Evolutionary conservation across 2,797 vertebrate species (phyloP).

Genomic region (Streptopelia turtur): DNA sequence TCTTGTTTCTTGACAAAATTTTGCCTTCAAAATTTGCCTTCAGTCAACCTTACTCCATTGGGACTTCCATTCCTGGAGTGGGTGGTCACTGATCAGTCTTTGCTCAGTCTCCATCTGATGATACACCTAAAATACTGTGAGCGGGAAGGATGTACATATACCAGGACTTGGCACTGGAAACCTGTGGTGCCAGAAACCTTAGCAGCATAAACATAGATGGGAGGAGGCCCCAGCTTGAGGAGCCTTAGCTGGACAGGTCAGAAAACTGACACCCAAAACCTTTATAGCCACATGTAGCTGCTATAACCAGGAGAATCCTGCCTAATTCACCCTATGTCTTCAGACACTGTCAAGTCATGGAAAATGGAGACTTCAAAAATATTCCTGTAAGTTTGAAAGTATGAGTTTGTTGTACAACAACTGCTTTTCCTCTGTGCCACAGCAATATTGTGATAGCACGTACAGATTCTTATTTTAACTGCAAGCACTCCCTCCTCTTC

Average conservation of each 20-base stretch:
- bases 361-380: background rate
- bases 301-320: background rate
- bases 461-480: background rate
- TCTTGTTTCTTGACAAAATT: too few relatives aligned
- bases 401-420: background rate
- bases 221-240: background rate
- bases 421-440: background rate
- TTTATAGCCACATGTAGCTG: background rate
- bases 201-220: too few relatives aligned
- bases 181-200: too few relatives aligned
- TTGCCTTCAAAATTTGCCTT: too few relatives aligned
- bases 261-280: background rate
- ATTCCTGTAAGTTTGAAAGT: background rate
- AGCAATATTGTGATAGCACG: fast-evolving
- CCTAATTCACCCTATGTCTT: background rate
- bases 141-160: too few relatives aligned
- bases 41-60: too few relatives aligned
- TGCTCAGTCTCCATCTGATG: too few relatives aligned
- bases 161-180: too few relatives aligned
- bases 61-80: too few relatives aligned
- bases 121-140: too few relatives aligned
- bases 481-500: background rate
- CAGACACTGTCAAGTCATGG: background rate
- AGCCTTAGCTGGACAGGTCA: background rate
- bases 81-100: too few relatives aligned